Evolutionary conservation across 2,113 vertebrate species (phyloP).

Genomic region (Microcebus lehilahytsara): DNA sequence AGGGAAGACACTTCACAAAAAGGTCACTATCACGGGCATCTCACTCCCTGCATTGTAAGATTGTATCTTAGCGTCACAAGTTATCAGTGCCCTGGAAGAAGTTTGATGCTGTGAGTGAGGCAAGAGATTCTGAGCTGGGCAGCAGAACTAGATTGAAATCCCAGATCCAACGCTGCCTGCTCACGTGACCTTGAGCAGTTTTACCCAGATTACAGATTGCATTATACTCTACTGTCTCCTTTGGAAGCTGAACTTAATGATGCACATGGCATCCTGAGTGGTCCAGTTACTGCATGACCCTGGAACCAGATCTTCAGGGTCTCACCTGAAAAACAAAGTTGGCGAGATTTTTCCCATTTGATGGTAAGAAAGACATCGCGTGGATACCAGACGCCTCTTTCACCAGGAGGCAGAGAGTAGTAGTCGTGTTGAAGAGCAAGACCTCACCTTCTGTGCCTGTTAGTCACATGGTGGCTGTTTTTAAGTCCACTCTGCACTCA

Average conservation of each 20-base stretch:
- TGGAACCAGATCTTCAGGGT: background rate
- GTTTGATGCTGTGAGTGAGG: accelerated
- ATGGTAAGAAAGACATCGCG: background rate
- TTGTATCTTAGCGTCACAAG: accelerated
- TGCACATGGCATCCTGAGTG: background rate
- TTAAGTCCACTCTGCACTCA: background rate
- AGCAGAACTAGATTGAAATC: background rate
- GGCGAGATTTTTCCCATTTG: background rate
- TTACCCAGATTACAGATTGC: background rate
- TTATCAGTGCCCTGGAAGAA: accelerated
- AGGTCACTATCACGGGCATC: accelerated
- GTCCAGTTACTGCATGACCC: no score
- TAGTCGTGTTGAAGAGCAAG: accelerated
- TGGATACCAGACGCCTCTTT: accelerated
- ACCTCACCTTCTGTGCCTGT: accelerated
- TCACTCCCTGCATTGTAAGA: background rate
- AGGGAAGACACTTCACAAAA: background rate
- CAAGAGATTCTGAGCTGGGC: no score
- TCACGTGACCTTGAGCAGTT: background rate
- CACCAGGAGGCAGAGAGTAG: accelerated
- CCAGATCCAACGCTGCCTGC: background rate
- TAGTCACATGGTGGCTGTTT: accelerated
- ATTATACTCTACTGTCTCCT: background rate
- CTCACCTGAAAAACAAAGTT: background rate
- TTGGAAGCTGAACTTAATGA: background rate